phyloP scores from a whole-genome alignment of 2,888 invertebrate species.

The Aproaerema taeniolella region DNA sequence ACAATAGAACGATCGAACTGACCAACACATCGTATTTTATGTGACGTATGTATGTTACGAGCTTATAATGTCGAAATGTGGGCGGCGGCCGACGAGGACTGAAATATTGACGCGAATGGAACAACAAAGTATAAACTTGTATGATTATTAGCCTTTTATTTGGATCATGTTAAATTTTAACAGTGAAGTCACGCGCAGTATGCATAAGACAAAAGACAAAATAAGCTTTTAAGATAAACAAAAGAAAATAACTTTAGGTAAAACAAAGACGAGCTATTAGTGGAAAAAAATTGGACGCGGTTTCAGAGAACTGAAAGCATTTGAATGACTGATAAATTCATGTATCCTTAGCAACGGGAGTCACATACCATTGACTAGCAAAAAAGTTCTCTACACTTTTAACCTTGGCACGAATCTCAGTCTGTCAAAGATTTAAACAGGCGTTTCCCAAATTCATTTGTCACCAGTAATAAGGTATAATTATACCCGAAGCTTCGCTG shows the following conservation, averaged over 20 bases:
- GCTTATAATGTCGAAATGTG: slow-evolving; percentile 34
- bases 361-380: slow-evolving; percentile 11
- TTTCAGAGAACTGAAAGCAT: not conserved
- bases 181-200: not conserved
- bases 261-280: not conserved
- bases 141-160: slow-evolving; percentile 7
- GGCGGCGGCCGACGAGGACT: slow-evolving; percentile 23
- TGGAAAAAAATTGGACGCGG: not conserved
- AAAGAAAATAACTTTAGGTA: not conserved
- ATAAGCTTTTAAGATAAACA: not conserved
- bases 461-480: slow-evolving; percentile 36
- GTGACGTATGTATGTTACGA: slow-evolving; percentile 24
- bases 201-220: not conserved
- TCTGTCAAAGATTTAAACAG: slow-evolving; percentile 44
- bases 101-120: slow-evolving; percentile 12
- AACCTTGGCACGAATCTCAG: slow-evolving; percentile 44
- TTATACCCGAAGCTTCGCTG: slow-evolving; percentile 23
- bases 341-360: slow-evolving; percentile 7
- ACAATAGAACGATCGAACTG: slow-evolving; percentile 26
- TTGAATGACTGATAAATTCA: not conserved
- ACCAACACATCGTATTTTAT: slow-evolving; percentile 32
- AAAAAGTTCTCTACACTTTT: slow-evolving; percentile 16
- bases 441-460: slow-evolving; percentile 43
- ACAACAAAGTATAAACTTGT: slow-evolving; percentile 13
- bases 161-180: slow-evolving; percentile 1